Conservation (phyloP, 2,797 vertebrate genomes). For the Myotis daubentonii region DNA sequence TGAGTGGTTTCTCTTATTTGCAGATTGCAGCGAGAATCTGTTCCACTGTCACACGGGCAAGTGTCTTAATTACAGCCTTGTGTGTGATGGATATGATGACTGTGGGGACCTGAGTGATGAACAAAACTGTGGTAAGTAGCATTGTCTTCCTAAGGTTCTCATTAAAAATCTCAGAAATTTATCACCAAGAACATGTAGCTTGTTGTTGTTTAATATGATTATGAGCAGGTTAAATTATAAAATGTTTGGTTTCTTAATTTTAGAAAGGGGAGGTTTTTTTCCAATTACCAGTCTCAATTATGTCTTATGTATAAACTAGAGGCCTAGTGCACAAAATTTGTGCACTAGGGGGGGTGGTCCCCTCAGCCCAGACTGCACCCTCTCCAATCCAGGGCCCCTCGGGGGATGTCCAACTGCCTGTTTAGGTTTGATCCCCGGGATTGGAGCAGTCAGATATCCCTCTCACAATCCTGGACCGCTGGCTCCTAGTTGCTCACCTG, state of each 20-base stretch:
- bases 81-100: slow-evolving; percentile 96
- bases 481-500: no score
- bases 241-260: neutral
- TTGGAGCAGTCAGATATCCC: no score
- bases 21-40: slow-evolving; percentile 88
- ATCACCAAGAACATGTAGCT: neutral
- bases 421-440: no score
- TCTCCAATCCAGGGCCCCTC: no score
- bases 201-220: neutral
- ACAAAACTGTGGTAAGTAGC: slow-evolving; percentile 91
- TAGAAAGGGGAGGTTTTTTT: neutral
- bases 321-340: no score
- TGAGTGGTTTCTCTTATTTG: slow-evolving; percentile 57
- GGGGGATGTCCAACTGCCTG: no score
- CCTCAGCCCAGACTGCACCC: no score
- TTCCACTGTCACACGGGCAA: slow-evolving; percentile 93
- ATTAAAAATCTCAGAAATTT: neutral
- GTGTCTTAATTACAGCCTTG: slow-evolving; percentile 89
- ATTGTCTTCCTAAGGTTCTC: neutral
- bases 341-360: no score
- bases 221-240: neutral
- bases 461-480: no score
- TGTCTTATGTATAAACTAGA: neutral
- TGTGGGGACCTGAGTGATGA: slow-evolving; percentile 97
- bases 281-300: neutral